Evolutionary conservation across 2,797 vertebrate species (phyloP), one percentile per base, ranked within the genome.

Genomic region (Chanos chanos): DNA sequence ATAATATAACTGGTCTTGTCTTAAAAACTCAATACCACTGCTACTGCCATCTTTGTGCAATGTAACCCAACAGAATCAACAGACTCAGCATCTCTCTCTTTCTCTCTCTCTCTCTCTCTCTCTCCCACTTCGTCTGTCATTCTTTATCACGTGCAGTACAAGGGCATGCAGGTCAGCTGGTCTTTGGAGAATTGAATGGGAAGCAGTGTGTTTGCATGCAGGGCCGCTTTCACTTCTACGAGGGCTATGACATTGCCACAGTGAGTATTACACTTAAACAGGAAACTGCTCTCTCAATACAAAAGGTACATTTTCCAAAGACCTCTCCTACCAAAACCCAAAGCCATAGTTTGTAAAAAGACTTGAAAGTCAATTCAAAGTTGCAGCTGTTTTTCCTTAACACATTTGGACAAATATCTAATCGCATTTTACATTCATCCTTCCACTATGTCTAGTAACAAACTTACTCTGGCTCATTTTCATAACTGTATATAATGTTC

Each of bases 221-320:
- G 77, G 93, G 93, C 1, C 85, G 91, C 4, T 92, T 94, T 77
- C 92, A 94, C 81, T 85, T 79, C 36, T 94, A 94, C 0, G 92
- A 94, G 55, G 92, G 93, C 4, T 81, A 92, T 77, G 74, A 82
- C 37, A 72, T 85, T 30, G 61, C 83, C 41, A 83, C 2, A 60
- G 93, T 94, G 78, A 86, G 85, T 24, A 60, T 63, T 15, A 22
- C 37, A 7, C 7, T 48, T 34, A 52, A 25, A 47, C 12, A 7
- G 30, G 19, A 63, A 51, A 34, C 22, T 22, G 12, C 34, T 9
- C 34, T 33, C 9, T 30, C 15, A 30, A 22, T 31, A 21, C 21
- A 50, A 37, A 50, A 12, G 24, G 25, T 7, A 7, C 50, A 7
- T 16, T 4, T 13, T 37, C 2, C 9, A 9, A 16, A 59, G 15